Evolutionary conservation across 1,140 invertebrate genomes (phyloP), one percentile per base, ranked within the genome.

Genomic region (Aphidius ervi): DNA sequence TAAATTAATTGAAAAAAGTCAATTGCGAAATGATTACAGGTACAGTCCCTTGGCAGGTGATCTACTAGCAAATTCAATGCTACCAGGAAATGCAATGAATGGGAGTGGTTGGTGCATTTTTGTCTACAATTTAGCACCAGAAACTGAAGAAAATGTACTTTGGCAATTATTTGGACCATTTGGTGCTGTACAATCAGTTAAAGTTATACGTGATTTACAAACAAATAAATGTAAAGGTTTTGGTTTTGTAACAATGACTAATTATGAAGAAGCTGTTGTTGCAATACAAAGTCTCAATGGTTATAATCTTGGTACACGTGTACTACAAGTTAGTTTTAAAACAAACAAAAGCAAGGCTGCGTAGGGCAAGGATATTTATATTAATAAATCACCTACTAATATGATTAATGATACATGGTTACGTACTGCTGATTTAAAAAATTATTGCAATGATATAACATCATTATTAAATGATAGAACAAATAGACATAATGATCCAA

Each of bases 151-250:
- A 80, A 97, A 95, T 79, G 92, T 97, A 47, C 85, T 99, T 58
- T 99, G 97, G 97, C 95, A 98, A 78, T 83, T 99, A 65, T 99
- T 99, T 82, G 97, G 96, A 5, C 97, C 97, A 5, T 99, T 99
- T 79, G 97, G 97, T 59, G 97, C 97, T 62, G 97, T 99, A 59
- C 95, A 98, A 80, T 95, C 92, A 74, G 97, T 99, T 41, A 99
- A 99, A 84, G 92, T 97, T 56, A 97, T 99, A 72, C 88, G 96
- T 63, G 97, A 99, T 82, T 86, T 95, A 71, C 93, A 97, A 80
- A 97, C 96, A 63, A 96, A 97, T 83, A 99, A 99, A 82, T 99
- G 97, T 86, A 99, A 98, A 82, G 97, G 97, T 68, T 99, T 98
- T 79, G 97, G 95, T n/a, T 98, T 99, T 81, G 96, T 99, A 61